Conservation (phyloP, 1,140 invertebrate species). For the Portunus trituberculatus region DNA sequence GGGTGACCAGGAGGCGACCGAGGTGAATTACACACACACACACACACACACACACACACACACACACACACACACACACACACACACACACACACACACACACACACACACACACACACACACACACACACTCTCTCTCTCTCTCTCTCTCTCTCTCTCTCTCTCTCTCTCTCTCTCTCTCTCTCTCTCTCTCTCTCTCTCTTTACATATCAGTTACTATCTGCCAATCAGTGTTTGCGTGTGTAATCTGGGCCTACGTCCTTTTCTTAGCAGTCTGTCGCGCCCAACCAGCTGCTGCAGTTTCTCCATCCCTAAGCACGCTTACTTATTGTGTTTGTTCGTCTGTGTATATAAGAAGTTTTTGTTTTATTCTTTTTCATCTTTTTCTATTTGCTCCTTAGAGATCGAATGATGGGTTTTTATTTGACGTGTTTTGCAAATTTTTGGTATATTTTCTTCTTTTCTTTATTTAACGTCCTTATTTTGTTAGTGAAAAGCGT, state of each 20-base stretch:
- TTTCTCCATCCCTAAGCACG: neutral
- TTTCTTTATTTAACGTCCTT: too few species aligned
- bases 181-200: constrained; percentile 24
- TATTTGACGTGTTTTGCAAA: too few species aligned
- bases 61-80: constrained; percentile 48
- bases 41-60: constrained; percentile 48
- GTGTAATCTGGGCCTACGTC: too few species aligned
- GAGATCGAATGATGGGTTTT: too few species aligned
- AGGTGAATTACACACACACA: constrained; percentile 48
- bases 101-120: too few species aligned
- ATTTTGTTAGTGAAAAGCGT: too few species aligned
- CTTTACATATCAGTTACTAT: neutral
- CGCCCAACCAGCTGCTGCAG: neutral
- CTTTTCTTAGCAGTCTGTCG: too few species aligned
- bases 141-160: constrained; percentile 55
- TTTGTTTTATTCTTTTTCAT: neutral
- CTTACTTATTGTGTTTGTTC: neutral
- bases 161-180: constrained; percentile 34
- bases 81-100: constrained; percentile 30
- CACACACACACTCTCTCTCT: constrained; percentile 16
- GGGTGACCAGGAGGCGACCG: too few species aligned
- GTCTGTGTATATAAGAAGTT: neutral
- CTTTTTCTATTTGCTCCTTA: neutral
- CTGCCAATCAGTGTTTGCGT: neutral
- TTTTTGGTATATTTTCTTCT: too few species aligned